phyloP scores from a whole-genome alignment of 2,797 vertebrate species.

The Tachyglossus aculeatus region DNA sequence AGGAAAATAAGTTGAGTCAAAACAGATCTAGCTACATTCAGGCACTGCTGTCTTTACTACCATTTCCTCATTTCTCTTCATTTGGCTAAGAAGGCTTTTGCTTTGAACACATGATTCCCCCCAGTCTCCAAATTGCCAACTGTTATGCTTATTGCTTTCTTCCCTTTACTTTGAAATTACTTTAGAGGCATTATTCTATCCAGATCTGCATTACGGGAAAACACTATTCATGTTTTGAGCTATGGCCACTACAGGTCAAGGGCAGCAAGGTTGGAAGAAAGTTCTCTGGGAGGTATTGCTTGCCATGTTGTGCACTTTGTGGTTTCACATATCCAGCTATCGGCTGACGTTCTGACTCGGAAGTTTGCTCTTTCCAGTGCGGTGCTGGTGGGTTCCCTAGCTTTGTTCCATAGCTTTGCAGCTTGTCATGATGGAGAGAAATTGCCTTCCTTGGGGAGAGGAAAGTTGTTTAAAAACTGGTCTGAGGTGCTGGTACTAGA shows the following conservation, averaged over 20 bases:
- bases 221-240: not conserved
- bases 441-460: not conserved
- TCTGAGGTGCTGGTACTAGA: too few relatives aligned
- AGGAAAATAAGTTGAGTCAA: slow-evolving; percentile 63
- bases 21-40: slow-evolving; percentile 44
- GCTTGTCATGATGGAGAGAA: not conserved
- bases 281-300: not conserved
- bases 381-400: not conserved
- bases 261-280: slow-evolving; percentile 41
- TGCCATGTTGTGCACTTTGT: slow-evolving; percentile 27
- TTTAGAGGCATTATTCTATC: slow-evolving; percentile 43
- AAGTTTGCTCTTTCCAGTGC: not conserved
- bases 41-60: slow-evolving; percentile 18
- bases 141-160: slow-evolving; percentile 61
- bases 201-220: slow-evolving; percentile 7
- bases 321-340: not conserved
- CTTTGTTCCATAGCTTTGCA: not conserved
- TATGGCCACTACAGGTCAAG: slow-evolving; percentile 37
- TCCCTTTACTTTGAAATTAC: slow-evolving; percentile 64
- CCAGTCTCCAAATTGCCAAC: slow-evolving; percentile 60
- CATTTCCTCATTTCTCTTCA: slow-evolving; percentile 70
- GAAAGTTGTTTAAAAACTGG: not conserved
- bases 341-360: not conserved
- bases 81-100: slow-evolving; percentile 60
- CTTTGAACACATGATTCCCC: slow-evolving; percentile 60